phyloP scores from a whole-genome alignment of 2,888 invertebrate species.

The Mesopsocus fuscifrons region DNA sequence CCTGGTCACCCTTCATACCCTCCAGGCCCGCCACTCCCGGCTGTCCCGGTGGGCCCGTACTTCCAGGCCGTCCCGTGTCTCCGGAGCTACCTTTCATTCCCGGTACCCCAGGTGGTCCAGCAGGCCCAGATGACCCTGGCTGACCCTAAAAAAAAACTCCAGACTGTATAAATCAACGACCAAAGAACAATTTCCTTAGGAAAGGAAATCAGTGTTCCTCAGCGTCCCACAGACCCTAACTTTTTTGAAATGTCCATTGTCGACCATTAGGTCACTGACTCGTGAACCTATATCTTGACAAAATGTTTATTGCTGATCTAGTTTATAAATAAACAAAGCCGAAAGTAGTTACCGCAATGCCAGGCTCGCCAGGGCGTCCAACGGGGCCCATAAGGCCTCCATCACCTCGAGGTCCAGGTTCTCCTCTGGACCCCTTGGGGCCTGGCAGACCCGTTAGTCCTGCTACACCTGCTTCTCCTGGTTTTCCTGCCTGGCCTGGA shows the following conservation, averaged over 20 bases:
- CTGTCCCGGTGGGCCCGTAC: slow-evolving; percentile 43
- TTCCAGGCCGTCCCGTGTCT: slow-evolving; percentile 47
- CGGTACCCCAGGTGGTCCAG: slow-evolving; percentile 45
- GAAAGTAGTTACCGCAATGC: slow-evolving; percentile 36
- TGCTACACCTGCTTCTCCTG: slow-evolving; percentile 41
- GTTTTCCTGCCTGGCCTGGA: slow-evolving; percentile 27
- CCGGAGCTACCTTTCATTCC: slow-evolving; percentile 52
- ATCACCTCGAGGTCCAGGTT: slow-evolving; percentile 57
- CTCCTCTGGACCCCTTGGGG: slow-evolving; percentile 54
- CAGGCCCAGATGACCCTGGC: slow-evolving; percentile 44
- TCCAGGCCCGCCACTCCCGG: slow-evolving; percentile 52
- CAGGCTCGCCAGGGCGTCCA: slow-evolving; percentile 57
- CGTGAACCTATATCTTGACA: too few species aligned
- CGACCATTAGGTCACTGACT: too few species aligned
- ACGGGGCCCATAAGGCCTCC: slow-evolving; percentile 39
- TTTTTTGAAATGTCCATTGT: too few species aligned
- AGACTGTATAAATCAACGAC: too few species aligned
- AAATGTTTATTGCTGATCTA: too few species aligned
- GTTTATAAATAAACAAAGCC: too few species aligned
- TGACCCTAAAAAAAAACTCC: slow-evolving; percentile 36
- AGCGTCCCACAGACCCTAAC: too few species aligned
- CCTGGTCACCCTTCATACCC: slow-evolving; percentile 56
- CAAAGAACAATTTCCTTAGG: too few species aligned
- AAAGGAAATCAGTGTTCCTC: too few species aligned
- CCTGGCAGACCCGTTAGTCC: slow-evolving; percentile 43